phyloP scores from a whole-genome alignment of 2,888 invertebrate species.

The Phyllotreta striolata region DNA sequence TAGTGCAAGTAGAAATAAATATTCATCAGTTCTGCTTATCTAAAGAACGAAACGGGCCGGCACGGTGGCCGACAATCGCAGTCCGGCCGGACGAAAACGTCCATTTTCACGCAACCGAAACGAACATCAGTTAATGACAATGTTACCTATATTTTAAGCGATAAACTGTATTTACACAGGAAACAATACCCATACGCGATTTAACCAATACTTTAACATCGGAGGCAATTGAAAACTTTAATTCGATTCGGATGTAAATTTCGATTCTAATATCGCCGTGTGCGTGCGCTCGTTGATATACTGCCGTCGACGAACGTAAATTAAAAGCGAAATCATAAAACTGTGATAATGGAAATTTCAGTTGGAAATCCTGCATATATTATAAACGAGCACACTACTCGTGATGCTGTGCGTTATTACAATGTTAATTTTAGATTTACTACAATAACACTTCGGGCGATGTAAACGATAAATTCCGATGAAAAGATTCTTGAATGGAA shows the following conservation, averaged over 20 bases:
- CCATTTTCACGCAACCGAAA: neutral
- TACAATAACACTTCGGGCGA: slow-evolving; percentile 21
- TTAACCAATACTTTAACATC: slow-evolving; percentile 3
- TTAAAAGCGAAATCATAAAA: slow-evolving; percentile 28
- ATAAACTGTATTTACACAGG: too few relatives aligned
- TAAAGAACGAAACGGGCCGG: neutral
- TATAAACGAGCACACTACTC: slow-evolving; percentile 19
- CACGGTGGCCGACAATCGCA: neutral
- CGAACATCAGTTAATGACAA: too few relatives aligned
- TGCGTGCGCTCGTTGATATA: slow-evolving; percentile 11
- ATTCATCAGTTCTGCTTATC: slow-evolving; percentile 46
- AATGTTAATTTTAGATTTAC: slow-evolving; percentile 28
- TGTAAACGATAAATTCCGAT: slow-evolving; percentile 19
- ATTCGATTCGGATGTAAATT: slow-evolving; percentile 20
- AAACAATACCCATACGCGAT: too few relatives aligned
- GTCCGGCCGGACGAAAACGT: neutral
- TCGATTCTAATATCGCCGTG: slow-evolving; percentile 11
- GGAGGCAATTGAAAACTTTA: slow-evolving; percentile 14
- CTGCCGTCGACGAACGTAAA: slow-evolving; percentile 19
- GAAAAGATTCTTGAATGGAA: slow-evolving; percentile 19
- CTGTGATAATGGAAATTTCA: slow-evolving; percentile 29
- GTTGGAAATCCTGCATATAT: slow-evolving; percentile 24
- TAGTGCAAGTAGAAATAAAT: slow-evolving; percentile 48
- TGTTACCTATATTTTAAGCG: too few relatives aligned
- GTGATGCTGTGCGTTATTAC: slow-evolving; percentile 19